Evolutionary conservation across 1,140 invertebrate species (phyloP).

Genomic region (Nixonia krombeini): DNA sequence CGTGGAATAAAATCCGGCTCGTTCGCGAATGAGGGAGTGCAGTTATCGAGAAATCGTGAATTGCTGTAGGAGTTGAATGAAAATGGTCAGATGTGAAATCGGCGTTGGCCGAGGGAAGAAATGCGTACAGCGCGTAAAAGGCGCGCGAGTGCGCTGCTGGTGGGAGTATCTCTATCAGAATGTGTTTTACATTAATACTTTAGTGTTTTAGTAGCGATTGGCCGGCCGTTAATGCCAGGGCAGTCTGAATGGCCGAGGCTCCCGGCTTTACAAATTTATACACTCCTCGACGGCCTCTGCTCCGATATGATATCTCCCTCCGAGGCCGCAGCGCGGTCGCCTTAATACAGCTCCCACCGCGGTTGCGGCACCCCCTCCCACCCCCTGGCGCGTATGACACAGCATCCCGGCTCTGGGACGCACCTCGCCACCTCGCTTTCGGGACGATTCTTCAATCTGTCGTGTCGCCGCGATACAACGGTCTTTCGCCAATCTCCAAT

Average conservation of each 20-base stretch:
- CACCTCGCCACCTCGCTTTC: not conserved
- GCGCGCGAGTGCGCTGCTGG: conserved; percentile 21
- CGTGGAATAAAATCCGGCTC: too few species aligned
- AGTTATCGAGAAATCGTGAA: conserved; percentile 16
- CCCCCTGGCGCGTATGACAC: conserved; percentile 22
- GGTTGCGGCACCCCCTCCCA: conserved; percentile 9
- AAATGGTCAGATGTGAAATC: conserved; percentile 45
- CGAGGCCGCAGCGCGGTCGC: conserved; percentile 26
- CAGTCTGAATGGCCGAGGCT: conserved; percentile 59
- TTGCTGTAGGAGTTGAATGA: conserved; percentile 32
- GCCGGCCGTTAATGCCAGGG: conserved; percentile 67
- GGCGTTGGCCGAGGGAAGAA: conserved; percentile 20
- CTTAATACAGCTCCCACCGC: too few species aligned
- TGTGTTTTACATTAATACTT: conserved; percentile 72
- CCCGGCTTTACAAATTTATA: conserved; percentile 70
- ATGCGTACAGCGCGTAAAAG: conserved; percentile 32
- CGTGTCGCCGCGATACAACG: conserved; percentile 26
- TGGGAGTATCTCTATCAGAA: conserved; percentile 69
- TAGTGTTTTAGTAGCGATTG: conserved; percentile 69
- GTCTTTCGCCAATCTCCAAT: too few species aligned
- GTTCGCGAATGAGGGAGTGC: too few species aligned
- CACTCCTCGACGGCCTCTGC: conserved; percentile 56
- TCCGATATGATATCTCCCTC: conserved; percentile 65
- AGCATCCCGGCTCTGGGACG: conserved; percentile 11
- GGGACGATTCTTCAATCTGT: not conserved